These are phyloP conservation scores for Babylonia areolata DNA, from an alignment of 1,140 invertebrate genomes.

Conservation along the genomic window DNA sequence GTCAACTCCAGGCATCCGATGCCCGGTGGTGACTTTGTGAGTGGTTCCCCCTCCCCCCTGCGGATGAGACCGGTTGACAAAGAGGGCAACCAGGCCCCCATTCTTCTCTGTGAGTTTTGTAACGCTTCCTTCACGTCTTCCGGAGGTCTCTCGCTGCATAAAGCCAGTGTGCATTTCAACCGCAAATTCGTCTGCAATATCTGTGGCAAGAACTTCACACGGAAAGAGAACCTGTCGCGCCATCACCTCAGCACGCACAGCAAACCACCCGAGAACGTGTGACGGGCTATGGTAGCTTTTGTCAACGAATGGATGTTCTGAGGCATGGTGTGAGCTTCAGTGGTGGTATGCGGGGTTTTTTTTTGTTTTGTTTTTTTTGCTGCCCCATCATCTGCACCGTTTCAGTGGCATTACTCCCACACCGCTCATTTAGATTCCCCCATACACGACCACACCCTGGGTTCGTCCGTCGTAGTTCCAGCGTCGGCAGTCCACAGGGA, in stretches of 20 bases:
- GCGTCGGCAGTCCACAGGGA: too few relatives aligned
- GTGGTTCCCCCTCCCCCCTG: background rate
- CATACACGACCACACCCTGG: too few relatives aligned
- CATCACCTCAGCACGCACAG: background rate
- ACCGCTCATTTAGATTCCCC: too few relatives aligned
- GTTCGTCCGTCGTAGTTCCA: too few relatives aligned
- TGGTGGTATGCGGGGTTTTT: too few relatives aligned
- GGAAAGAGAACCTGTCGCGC: background rate
- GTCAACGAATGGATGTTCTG: too few relatives aligned
- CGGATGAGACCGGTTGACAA: background rate
- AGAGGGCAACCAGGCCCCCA: background rate
- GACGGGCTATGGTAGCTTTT: too few relatives aligned
- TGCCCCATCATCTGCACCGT: too few relatives aligned
- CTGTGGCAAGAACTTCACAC: background rate
- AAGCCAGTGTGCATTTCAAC: conserved; percentile 7
- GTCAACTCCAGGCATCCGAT: background rate
- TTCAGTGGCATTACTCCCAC: too few relatives aligned
- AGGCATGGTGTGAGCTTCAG: too few relatives aligned
- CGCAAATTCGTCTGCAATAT: background rate
- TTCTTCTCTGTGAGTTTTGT: conserved; percentile 11
- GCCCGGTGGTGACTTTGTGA: background rate
- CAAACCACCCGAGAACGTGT: background rate
- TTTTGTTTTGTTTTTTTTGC: too few relatives aligned
- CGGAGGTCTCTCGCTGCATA: conserved; percentile 14
- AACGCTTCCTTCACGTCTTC: background rate